Evolutionary conservation across 2,888 invertebrate genomes (phyloP), one percentile per base, ranked within the genome.

Genomic region (Drosophila rellima): DNA sequence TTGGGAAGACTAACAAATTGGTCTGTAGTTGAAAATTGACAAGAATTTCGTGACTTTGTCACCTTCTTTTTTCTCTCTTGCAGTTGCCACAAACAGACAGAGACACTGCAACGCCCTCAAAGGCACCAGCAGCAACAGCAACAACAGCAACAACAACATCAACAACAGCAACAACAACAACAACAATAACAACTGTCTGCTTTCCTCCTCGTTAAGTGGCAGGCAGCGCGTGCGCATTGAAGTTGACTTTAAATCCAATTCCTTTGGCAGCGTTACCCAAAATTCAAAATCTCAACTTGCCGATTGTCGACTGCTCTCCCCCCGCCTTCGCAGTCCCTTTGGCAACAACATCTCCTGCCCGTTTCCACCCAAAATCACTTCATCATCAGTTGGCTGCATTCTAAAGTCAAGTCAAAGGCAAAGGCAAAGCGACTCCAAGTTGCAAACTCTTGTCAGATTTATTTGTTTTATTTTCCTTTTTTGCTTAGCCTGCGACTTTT

Each of bases 21-120:
- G 92, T 91, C 91, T 91, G 90, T 90, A 91, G 91, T 92, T 90
- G 91, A 92, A 92, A 91, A 91, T 91, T 92, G 92, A 92, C 92
- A 92, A 92, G 92, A 92, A 92, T 91, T 92, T 92, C 92, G 92
- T 92, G 92, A 92, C 92, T 92, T 92, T 92, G 92, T 92, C 92
- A 92, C 92, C 92, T 92, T 89, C 89, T 85, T 86, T 86, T 83
- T 57, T 65, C 70, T 69, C 69, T 70, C 33, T n/a, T 47, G 66
- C 56, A 59, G 48, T 56, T 60, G 57, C 40, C 56, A 66, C 54
- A 62, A 56, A 26, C 15, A 31, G 37, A 74, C 54, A 64, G 60
- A 40, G 63, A 65, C 61, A 39, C 50, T 55, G 66, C 79, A 82
- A 83, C 80, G 85, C 82, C 85, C 80, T 82, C 82, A 69, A 75